Base-by-base conservation (phyloP, 1,140 invertebrate species). In the Leguminivora glycinivorella region DNA sequence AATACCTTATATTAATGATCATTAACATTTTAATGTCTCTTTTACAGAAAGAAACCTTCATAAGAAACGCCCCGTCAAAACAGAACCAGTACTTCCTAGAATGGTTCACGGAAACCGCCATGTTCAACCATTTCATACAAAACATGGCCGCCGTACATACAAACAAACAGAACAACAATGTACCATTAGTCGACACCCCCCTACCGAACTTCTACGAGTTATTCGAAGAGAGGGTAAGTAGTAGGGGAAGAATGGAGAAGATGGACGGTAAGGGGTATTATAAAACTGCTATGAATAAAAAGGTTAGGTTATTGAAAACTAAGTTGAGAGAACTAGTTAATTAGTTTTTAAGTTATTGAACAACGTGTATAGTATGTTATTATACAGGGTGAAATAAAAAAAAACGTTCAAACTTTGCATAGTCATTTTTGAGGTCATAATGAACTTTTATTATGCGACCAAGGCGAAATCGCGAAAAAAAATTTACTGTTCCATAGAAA, bases 61-160 rank as follows among this genome's bases (percentile, higher is more conserved):
- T 94, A 4, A 93, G 93, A 72, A 91, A 87, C 84, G 80, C 91
- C 68, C 89, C 93, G 5, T 93, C 94, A 0, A 94, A 95, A 83
- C 94, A 94, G 63, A 93, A 94, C 22, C 93, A 93, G 72, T 93
- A 94, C 69, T 96, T 97, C 83, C 90, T 97, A 7, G 95, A 96
- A 75, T 97, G 96, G 96, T 97, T 97, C 87, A 94, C 95, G 0
- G 95, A 96, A 84, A 97, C 96, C 7, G 95, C 96, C 14, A 96
- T 97, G 95, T 97, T 97, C 75, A 87, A 83, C 58, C 89, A 90
- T 24, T 92, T 92, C 78, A 83, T 89, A 68, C 84, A 87, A 19
- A 89, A 90, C 72, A 89, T 86, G 87, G 78, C 81, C 17, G 4
- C 29, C 69, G 0, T 74, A 69, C 66, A 72, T 72, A 68, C 58